Base-by-base conservation (phyloP, 2,888 invertebrate species). In the Chymomyza caudatula region DNA sequence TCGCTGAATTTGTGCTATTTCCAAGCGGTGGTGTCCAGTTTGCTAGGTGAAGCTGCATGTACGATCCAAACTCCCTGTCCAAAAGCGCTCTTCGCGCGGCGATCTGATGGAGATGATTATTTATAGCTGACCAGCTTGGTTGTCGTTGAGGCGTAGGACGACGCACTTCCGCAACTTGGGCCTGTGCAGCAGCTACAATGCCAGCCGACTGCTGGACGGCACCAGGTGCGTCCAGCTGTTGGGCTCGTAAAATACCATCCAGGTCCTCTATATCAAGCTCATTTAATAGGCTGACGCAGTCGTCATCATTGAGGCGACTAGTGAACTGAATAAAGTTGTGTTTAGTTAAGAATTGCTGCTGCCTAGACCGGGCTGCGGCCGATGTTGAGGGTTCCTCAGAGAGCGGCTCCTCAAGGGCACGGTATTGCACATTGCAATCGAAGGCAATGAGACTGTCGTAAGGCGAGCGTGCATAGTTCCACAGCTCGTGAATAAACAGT, bases 401-500 rank as follows among this genome's bases (percentile, higher is more conserved):
- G 19, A 20, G 20, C 3, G 49, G 51, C 4, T 74, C 65, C 13
- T 65, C 61, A 44, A 67, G 76, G 77, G 91, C 92, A 0, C 92
- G 92, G 88, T 95, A 95, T 70, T 92, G 92, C 17, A 94, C 93
- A 80, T 93, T 92, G 29, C 94, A 92, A 86, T 96, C 96, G 84
- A 95, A 96, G 13, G 95, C 95, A 52, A 94, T 92, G 92, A 97
- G 93, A 88, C 66, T 64, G 1, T 96, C 96, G 88, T 94, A 96
- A 0, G 96, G 96, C n/a, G 97, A 96, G 25, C 95, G 92, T 22
- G 98, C 96, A 91, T 95, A 98, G 88, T 94, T 94, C 81, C 94
- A 93, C 69, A 98, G 92, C 87, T 98, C 98, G 88, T 98, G 97
- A 25, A 96, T 92, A 89, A 98, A 98, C 89, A 97, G 97, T 60